A percentile compares a stretch with the other conserved stretches of the same genome.
Evolutionary conservation across 2,888 invertebrate genomes (phyloP).

Genomic region (Ormyrus thymus): DNA sequence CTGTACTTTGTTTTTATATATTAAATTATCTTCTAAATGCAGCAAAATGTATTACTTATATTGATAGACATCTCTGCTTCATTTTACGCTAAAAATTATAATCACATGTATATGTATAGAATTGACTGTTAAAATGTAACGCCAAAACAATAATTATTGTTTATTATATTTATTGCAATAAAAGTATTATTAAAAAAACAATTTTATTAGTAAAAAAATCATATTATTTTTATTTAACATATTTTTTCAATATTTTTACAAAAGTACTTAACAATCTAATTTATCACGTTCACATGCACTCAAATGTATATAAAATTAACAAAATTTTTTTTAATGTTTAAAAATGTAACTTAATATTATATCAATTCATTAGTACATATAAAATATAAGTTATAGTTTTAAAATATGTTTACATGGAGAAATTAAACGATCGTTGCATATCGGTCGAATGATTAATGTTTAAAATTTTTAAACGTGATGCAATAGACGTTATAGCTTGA

Average conservation of each 20-base stretch:
- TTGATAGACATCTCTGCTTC: slow-evolving; percentile 64
- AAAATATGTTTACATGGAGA: slow-evolving; percentile 36
- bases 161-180: slow-evolving; percentile 71
- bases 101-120: slow-evolving; percentile 68
- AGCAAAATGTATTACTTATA: slow-evolving; percentile 66
- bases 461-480: slow-evolving; percentile 49
- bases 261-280: slow-evolving; percentile 11
- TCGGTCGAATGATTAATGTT: slow-evolving; percentile 19
- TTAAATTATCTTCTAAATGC: slow-evolving; percentile 62
- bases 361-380: too few species aligned
- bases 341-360: slow-evolving; percentile 16
- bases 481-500: slow-evolving; percentile 49
- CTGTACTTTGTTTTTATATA: slow-evolving; percentile 62
- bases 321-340: slow-evolving; percentile 35
- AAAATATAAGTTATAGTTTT: slow-evolving; percentile 5
- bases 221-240: not conserved
- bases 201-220: slow-evolving; percentile 12
- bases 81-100: slow-evolving; percentile 67
- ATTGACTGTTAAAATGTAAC: slow-evolving; percentile 70
- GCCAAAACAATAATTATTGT: slow-evolving; percentile 70
- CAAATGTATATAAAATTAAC: slow-evolving; percentile 35
- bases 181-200: slow-evolving; percentile 65
- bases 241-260: slow-evolving; percentile 22
- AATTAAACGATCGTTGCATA: slow-evolving; percentile 43
- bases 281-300: slow-evolving; percentile 20